Evolutionary conservation across 2,888 invertebrate genomes (phyloP), one percentile per base, ranked within the genome.

Genomic region (Parascotia fuliginaria): DNA sequence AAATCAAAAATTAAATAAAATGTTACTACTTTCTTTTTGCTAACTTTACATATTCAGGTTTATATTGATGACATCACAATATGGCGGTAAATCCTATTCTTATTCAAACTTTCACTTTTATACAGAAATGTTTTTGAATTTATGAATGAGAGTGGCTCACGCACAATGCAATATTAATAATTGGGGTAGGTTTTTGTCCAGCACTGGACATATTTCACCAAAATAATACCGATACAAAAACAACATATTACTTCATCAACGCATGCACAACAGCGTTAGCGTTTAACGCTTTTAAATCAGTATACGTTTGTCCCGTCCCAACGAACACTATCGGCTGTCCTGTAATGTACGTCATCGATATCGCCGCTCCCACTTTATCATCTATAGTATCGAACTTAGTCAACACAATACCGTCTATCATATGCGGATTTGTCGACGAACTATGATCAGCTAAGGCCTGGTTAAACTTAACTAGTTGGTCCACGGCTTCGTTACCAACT

Each of bases 321-420:
- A 99, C 99, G 83, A 99, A 99, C 34, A 99, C 98, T 43, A 99
- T 99, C 0, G 99, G 99, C 86, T 99, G 99, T 0, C 99, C 99
- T 0, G 99, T 99, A 58, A 99, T 98, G 86, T 99, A 99, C 0
- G 99, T 99, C 99, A 99, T 99, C 11, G 99, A 99, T 71, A 99
- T 98, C 12, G 99, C 99, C 32, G 99, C 99, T 7, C 99, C 99
- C 15, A 99, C 97, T 93, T 99, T 99, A 86, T 99, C 99, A 84
- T 99, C 99, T 73, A 99, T 99, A 0, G 99, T 99, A 86, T 99
- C 99, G 90, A 99, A 99, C 91, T 99, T 99, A 5, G 99, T 99
- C 37, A 99, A 94, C 9, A 99, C 98, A 70, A 99, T 99, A 40
- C 99, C 99, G 88, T 99, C 99, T 69, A 99, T 99, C 34, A 98